Conservation (phyloP, 2,113 vertebrate species). For the Caloenas nicobarica region DNA sequence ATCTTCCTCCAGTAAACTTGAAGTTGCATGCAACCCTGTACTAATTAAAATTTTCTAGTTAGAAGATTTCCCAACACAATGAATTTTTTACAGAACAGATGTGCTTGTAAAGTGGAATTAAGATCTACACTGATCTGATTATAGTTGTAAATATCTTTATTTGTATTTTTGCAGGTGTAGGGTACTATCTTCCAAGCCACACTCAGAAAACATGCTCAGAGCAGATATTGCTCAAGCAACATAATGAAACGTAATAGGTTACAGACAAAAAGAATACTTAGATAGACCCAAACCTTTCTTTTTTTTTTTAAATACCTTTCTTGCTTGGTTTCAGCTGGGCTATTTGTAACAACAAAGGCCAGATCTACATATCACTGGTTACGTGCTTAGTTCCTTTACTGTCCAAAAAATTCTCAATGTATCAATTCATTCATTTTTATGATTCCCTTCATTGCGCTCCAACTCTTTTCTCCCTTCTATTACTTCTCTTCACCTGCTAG, state of each 20-base stretch:
- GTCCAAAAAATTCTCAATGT: background rate
- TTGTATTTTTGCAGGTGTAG: background rate
- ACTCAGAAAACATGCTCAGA: background rate
- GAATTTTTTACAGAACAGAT: background rate
- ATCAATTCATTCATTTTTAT: background rate
- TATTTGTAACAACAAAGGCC: background rate
- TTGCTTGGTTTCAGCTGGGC: background rate
- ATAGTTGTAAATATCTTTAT: background rate
- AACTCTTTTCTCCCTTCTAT: background rate
- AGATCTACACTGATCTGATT: background rate
- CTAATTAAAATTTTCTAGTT: constrained; percentile 30
- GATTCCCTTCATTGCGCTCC: background rate
- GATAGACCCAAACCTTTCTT: background rate
- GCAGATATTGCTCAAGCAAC: background rate
- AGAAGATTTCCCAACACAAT: background rate
- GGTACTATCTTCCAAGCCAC: background rate
- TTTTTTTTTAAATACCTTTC: background rate
- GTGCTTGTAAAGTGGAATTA: background rate
- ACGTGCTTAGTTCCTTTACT: background rate
- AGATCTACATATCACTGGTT: background rate
- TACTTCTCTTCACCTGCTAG: background rate
- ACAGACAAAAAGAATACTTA: background rate
- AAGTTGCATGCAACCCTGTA: background rate
- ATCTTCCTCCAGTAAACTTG: background rate
- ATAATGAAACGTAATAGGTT: background rate